Evolutionary conservation across 1,140 invertebrate genomes (phyloP).

Genomic region (Anastrepha ludens): DNA sequence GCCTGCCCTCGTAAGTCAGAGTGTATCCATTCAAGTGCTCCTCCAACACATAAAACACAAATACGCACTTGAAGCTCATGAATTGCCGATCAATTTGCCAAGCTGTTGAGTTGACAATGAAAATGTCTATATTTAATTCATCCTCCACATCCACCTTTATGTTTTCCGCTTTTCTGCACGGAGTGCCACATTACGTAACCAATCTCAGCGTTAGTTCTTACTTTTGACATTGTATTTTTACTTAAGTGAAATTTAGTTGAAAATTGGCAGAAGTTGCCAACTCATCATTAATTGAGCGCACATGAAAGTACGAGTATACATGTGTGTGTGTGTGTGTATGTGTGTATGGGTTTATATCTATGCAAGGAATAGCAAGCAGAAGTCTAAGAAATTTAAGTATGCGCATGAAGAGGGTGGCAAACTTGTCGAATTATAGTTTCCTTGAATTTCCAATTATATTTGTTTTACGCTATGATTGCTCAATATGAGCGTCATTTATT

Average conservation of each 20-base stretch:
- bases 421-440: slow-evolving; percentile 19
- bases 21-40: too few species aligned
- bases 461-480: neutral
- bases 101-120: slow-evolving; percentile 41
- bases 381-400: too few species aligned
- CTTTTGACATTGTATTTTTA: neutral
- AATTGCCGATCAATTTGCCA: slow-evolving; percentile 25
- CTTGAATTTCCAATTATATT: neutral
- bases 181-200: neutral
- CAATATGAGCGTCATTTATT: slow-evolving; percentile 24
- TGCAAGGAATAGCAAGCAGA: too few species aligned
- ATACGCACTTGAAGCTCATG: neutral
- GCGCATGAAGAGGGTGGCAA: neutral
- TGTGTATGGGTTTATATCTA: neutral
- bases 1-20: too few species aligned
- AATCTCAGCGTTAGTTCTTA: neutral
- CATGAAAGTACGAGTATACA: neutral
- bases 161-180: neutral
- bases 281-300: slow-evolving; percentile 28
- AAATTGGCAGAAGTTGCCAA: slow-evolving; percentile 41
- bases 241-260: slow-evolving; percentile 36
- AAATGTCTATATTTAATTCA: slow-evolving; percentile 7
- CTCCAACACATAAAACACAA: too few species aligned
- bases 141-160: neutral
- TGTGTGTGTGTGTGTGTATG: neutral